Evolutionary conservation across 2,888 invertebrate species (phyloP), one percentile per base, ranked within the genome.

Genomic region (Rugalucina vietnamica): DNA sequence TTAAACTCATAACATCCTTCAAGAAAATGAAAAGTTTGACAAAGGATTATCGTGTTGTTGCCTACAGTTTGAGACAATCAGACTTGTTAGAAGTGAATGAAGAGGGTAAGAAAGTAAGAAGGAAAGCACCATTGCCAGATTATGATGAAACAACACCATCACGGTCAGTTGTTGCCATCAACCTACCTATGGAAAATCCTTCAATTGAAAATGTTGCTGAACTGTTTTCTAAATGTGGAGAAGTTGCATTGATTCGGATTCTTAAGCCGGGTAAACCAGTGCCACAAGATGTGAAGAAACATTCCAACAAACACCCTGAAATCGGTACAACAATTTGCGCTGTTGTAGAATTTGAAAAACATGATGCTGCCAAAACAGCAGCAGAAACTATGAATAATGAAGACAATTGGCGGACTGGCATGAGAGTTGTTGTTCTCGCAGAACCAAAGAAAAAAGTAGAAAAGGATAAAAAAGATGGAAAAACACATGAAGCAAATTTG

Each of bases 1-100:
- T 99, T 76, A 99, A 99, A 95, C 96, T 99, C 81, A 98, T 99
- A 89, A 98, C 98, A 21, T 98, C 98, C 93, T 98, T 99, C 95
- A 98, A 98, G 94, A 96, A 98, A 86, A 98, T 99, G 65, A 98
- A 99, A 93, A 98, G 98, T 93, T 95, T 99, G 81, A 98, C 98
- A 21, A 97, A 98, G 94, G 98, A 99, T 94, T 99, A 98, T 97
- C 96, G 98, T 87, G 97, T 97, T 32, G 98, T 99, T 14, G 98
- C 98, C 0, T 97, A 97, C 93, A 97, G 98, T 43, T 95, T 99
- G 87, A 96, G 96, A 90, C 96, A 96, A 54, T 97, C 97, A 57
- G 96, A 96, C 27, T 97, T 97, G 91, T 96, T 99, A 88, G 97
- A 98, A 95, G 97, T 99, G 74, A 99, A 99, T 95, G 97, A 98